Conservation (phyloP, 2,113 vertebrate species). For the Ranitomeya imitator region DNA sequence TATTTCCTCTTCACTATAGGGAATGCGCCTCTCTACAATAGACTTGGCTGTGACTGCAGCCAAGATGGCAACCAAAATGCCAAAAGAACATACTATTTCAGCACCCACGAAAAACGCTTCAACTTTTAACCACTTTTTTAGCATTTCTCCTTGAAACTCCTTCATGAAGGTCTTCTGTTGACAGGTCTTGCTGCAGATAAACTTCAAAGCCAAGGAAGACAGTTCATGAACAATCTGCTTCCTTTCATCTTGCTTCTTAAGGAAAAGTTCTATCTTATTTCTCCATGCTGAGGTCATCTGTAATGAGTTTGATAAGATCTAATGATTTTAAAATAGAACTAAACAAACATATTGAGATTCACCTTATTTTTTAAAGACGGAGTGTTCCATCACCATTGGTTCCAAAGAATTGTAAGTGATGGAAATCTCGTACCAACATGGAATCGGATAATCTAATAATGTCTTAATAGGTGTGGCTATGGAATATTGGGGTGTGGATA, state of each 20-base stretch:
- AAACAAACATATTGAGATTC: not conserved
- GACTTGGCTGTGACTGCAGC: conserved; percentile 4
- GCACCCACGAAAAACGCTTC: not conserved
- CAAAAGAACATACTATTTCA: not conserved
- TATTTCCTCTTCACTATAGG: not conserved
- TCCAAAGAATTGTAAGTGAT: not conserved
- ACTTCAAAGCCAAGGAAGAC: not conserved
- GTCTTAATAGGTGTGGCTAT: not conserved
- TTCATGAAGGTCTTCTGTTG: not conserved
- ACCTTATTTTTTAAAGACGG: not conserved
- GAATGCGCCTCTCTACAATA: not conserved
- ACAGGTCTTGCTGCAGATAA: not conserved
- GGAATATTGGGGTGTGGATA: not conserved
- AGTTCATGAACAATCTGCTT: not conserved
- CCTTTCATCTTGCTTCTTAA: not conserved
- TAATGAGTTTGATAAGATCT: not conserved
- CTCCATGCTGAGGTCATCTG: conserved; percentile 26
- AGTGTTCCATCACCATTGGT: too few relatives aligned
- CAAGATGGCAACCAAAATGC: conserved; percentile 18
- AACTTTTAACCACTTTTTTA: not conserved
- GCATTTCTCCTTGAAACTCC: not conserved
- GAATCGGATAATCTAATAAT: not conserved
- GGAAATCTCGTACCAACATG: not conserved
- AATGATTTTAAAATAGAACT: not conserved
- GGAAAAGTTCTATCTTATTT: not conserved